phyloP scores from a whole-genome alignment of 2,888 invertebrate species.

The Bhutanitis thaidina region DNA sequence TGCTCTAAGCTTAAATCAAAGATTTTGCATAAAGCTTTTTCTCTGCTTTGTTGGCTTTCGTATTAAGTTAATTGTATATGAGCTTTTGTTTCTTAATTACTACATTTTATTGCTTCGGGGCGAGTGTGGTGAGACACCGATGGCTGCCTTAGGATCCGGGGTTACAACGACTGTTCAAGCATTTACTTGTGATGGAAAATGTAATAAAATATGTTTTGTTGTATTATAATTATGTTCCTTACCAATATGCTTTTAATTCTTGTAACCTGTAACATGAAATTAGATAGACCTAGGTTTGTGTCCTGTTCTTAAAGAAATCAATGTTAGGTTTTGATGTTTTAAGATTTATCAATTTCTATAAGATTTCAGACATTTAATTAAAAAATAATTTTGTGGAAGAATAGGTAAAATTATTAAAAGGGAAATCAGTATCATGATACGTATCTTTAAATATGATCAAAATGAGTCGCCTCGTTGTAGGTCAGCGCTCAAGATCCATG shows the following conservation, averaged over 20 bases:
- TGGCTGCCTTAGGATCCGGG: conserved; percentile 37
- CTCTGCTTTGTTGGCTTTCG: conserved; percentile 22
- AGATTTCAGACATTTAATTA: too few relatives aligned
- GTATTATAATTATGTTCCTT: conserved; percentile 67
- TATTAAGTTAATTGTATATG: conserved; percentile 17
- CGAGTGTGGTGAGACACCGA: conserved; percentile 24
- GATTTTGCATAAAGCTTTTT: conserved; percentile 1
- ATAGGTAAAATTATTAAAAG: too few relatives aligned
- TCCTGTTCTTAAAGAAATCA: too few relatives aligned
- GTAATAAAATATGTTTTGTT: conserved; percentile 61
- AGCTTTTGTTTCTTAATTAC: conserved; percentile 24
- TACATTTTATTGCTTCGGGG: conserved; percentile 22
- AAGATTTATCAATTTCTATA: too few relatives aligned
- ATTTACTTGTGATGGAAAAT: conserved; percentile 52
- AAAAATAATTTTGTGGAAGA: too few relatives aligned
- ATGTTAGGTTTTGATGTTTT: too few relatives aligned
- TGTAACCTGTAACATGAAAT: conserved; percentile 23
- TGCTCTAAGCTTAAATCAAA: background rate
- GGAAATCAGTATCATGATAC: too few relatives aligned
- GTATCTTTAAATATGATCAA: too few relatives aligned
- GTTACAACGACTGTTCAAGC: conserved; percentile 39
- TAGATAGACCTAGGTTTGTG: too few relatives aligned
- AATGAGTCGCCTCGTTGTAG: too few relatives aligned
- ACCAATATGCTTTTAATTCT: conserved; percentile 33
- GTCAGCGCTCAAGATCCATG: too few relatives aligned